Conservation (phyloP, 2,113 vertebrate species). For the Pachycephala philippinensis region DNA sequence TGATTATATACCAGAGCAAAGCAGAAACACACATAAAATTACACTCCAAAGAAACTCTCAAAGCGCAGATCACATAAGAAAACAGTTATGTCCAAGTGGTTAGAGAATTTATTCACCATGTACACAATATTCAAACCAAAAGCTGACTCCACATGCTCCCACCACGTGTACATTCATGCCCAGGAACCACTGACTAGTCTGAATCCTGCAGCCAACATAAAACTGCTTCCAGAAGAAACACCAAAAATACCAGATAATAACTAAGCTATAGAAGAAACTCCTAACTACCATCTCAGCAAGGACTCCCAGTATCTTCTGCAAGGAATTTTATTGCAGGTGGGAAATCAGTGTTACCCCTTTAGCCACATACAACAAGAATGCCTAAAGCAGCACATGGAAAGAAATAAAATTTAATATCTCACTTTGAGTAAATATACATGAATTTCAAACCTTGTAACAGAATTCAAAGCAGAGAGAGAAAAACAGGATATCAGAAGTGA, state of each 20-base stretch:
- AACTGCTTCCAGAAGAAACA: neutral
- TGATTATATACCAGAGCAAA: conserved; percentile 44
- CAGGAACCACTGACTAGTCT: neutral
- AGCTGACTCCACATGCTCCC: neutral
- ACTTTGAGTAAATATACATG: neutral
- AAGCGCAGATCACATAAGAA: conserved; percentile 14
- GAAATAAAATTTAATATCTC: neutral
- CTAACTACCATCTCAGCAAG: neutral
- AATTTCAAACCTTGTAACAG: neutral
- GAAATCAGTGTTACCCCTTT: neutral
- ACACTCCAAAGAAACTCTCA: neutral
- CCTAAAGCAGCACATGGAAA: neutral
- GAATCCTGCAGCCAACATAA: neutral
- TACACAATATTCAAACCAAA: neutral
- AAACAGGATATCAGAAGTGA: neutral
- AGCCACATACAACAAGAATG: neutral
- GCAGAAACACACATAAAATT: conserved; percentile 48
- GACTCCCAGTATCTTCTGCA: neutral
- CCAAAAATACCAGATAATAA: neutral
- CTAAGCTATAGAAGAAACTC: neutral
- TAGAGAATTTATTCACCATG: neutral
- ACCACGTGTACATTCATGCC: neutral
- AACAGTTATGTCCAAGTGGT: conserved; percentile 19
- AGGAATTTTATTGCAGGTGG: neutral
- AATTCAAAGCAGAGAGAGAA: neutral